Evolutionary conservation across 2,888 invertebrate species (phyloP).

Genomic region (Willowsia nigromaculata): DNA sequence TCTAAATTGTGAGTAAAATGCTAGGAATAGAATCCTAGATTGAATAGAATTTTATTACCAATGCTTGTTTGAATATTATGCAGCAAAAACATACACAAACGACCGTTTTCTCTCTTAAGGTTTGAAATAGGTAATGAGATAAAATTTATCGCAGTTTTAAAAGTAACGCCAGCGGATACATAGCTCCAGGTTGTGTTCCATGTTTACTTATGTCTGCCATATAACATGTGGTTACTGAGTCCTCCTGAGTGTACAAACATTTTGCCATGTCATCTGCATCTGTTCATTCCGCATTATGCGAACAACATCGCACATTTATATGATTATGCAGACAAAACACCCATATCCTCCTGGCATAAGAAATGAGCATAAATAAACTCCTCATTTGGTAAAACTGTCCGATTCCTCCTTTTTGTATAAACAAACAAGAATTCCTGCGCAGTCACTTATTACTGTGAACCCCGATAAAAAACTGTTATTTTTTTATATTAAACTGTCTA

Average conservation of each 20-base stretch:
- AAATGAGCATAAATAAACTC: not conserved
- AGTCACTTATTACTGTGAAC: not conserved
- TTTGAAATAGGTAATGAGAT: slow-evolving; percentile 21
- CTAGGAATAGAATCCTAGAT: not conserved
- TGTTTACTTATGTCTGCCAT: slow-evolving; percentile 36
- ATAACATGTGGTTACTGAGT: slow-evolving; percentile 16
- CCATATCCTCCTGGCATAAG: not conserved
- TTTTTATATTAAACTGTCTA: not conserved
- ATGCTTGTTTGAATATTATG: not conserved
- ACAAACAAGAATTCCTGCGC: slow-evolving; percentile 56
- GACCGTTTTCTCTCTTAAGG: not conserved
- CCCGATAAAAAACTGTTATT: slow-evolving; percentile 5
- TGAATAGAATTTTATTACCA: not conserved
- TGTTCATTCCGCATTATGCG: slow-evolving; percentile 45
- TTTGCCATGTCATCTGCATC: slow-evolving; percentile 62
- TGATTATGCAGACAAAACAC: not conserved
- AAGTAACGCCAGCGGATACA: slow-evolving; percentile 12
- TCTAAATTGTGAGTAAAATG: not conserved
- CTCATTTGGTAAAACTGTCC: not conserved
- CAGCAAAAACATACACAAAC: not conserved
- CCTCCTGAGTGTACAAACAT: not conserved
- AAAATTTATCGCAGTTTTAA: not conserved
- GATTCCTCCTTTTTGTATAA: slow-evolving; percentile 31
- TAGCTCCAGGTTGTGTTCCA: not conserved
- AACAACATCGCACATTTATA: slow-evolving; percentile 15